These are phyloP conservation scores for Sympetrum striolatum DNA, from an alignment of 2,888 invertebrate genomes.

Conservation along the genomic window DNA sequence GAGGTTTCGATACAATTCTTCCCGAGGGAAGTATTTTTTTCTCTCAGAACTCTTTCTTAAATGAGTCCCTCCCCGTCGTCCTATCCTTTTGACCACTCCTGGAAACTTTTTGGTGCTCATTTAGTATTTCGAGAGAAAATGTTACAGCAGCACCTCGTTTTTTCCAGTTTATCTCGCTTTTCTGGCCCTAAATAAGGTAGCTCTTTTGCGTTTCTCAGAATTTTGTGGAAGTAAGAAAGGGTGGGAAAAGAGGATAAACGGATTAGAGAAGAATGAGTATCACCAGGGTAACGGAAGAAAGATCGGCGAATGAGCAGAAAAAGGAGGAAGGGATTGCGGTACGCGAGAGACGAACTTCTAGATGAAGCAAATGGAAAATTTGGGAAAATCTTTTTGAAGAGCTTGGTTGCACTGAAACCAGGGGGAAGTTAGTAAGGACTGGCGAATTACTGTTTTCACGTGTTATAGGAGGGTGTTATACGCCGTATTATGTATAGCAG, in stretches of 20 bases:
- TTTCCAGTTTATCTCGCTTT: neutral
- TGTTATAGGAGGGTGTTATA: no score
- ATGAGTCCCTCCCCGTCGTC: neutral
- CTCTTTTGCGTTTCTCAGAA: neutral
- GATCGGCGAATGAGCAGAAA: no score
- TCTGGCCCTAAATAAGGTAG: neutral
- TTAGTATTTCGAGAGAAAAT: neutral
- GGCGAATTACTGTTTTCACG: no score
- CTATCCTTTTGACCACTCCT: neutral
- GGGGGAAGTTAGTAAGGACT: no score
- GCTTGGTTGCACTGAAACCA: no score
- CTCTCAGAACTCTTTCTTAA: neutral
- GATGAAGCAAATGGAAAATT: no score
- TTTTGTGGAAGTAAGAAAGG: no score
- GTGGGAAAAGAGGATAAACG: neutral
- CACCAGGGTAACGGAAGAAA: neutral
- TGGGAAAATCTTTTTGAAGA: no score
- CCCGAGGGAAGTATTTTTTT: neutral
- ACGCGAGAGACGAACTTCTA: no score
- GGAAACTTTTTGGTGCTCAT: neutral
- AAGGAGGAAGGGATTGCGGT: no score
- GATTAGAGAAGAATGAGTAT: neutral
- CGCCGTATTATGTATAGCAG: no score
- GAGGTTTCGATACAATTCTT: neutral
- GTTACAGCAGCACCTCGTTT: neutral